phyloP scores from a whole-genome alignment of 2,113 vertebrate species.

The Sapayoa aenigma region DNA sequence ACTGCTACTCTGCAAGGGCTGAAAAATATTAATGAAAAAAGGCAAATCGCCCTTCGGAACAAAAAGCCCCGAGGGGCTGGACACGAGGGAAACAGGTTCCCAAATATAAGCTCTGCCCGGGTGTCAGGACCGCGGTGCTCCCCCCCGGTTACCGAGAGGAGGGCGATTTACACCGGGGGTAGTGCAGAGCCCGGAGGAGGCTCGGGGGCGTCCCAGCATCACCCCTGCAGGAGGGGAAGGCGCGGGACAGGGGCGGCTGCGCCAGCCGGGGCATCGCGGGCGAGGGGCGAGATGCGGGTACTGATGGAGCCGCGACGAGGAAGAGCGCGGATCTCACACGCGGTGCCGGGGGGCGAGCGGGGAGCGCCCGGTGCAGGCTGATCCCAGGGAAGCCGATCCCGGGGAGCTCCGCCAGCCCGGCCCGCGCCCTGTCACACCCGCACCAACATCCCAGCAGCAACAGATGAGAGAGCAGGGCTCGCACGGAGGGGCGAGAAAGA shows the following conservation, averaged over 20 bases:
- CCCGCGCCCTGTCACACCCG: not conserved
- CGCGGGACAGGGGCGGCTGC: not conserved
- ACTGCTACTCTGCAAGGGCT: not conserved
- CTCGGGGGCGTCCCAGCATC: not conserved
- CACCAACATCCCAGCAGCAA: not conserved
- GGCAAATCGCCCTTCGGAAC: not conserved
- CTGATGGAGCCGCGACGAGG: not conserved
- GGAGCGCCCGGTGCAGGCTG: not conserved
- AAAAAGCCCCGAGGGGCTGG: not conserved
- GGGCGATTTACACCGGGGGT: not conserved
- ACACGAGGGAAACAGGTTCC: not conserved
- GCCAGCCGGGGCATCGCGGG: not conserved
- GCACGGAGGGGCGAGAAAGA: not conserved
- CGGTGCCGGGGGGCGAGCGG: not conserved
- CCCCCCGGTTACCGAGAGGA: not conserved
- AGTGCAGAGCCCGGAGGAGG: not conserved
- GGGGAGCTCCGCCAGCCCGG: not conserved
- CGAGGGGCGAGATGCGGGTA: not conserved
- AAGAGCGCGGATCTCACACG: not conserved
- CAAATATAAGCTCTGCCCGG: not conserved
- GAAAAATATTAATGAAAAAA: not conserved
- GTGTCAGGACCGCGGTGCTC: not conserved
- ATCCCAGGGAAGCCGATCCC: not conserved
- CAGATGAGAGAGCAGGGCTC: not conserved
- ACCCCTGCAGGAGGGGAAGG: not conserved